Evolutionary conservation across 2,113 vertebrate species (phyloP).

Genomic region (Motacilla tschutschensis): DNA sequence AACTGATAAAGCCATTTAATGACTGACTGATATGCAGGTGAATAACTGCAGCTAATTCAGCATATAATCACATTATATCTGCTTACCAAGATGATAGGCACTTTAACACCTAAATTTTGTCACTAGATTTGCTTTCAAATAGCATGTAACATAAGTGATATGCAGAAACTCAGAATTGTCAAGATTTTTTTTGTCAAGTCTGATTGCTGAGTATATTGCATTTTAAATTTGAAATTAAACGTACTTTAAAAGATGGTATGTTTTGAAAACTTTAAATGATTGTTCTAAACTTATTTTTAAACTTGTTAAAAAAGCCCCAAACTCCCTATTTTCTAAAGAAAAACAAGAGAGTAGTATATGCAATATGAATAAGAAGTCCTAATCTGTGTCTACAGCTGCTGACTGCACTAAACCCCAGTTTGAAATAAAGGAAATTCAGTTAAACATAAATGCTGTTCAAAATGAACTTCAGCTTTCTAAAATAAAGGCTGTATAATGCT

Average conservation of each 20-base stretch:
- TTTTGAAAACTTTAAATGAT: not conserved
- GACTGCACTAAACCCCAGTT: not conserved
- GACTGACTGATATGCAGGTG: not conserved
- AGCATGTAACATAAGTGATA: not conserved
- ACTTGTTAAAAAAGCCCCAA: rapidly evolving
- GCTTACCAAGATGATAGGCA: not conserved
- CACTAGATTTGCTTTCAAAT: not conserved
- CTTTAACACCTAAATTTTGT: not conserved
- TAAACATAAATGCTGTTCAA: not conserved
- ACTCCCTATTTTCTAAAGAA: not conserved
- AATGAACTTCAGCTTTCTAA: not conserved
- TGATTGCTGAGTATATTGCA: not conserved
- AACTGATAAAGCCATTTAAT: not conserved
- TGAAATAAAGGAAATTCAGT: not conserved
- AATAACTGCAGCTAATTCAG: not conserved
- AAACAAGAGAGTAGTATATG: not conserved
- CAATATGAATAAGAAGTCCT: not conserved
- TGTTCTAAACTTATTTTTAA: not conserved
- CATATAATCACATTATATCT: not conserved
- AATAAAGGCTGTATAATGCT: not conserved
- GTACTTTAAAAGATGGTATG: not conserved
- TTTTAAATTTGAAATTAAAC: not conserved
- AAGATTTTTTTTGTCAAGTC: not conserved
- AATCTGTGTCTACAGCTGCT: not conserved
- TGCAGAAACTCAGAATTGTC: not conserved